Evolutionary conservation across 2,113 vertebrate species (phyloP), one percentile per base, ranked within the genome.

Genomic region (Brachyhypopomus gauderio): DNA sequence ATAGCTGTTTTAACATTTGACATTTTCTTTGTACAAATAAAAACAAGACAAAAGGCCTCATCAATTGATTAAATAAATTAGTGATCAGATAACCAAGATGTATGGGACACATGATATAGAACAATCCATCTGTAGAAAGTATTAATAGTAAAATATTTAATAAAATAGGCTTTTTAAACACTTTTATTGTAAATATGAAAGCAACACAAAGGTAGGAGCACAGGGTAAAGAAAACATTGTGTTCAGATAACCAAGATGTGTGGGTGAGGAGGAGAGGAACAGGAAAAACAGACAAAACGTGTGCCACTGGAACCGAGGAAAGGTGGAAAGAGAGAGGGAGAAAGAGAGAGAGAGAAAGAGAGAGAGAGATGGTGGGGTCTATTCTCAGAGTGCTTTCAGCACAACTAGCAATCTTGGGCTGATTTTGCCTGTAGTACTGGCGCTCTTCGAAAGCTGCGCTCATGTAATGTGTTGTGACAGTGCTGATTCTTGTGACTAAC

Each of bases 401-500:
- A 84, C 74, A 82, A 86, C 85, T 86, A 86, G 80, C 85, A 87
- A 55, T 78, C 64, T 81, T 58, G 55, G 30, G 55, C 66, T 79
- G 76, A 38, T 74, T 80, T 75, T 74, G 84, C 72, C 88, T 88
- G 62, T 73, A 86, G 83, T 85, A 85, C 88, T 86, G 77, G 84
- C 67, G 77, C 86, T 84, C 80, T 90, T 86, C 87, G 83, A 88
- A 87, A 90, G 73, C 86, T 83, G 84, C 84, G 86, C 88, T 88
- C 85, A 83, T 80, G 84, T 93, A 92, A 94, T 93, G 87, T 89
- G 90, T 91, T 92, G 87, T 93, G 93, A 94, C 93, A 93, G 88
- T 83, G 86, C 87, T 85, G 91, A 90, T 92, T 91, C 88, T 92
- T 89, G 89, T 91, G 91, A 92, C 93, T 91, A 94, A 93, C 88